Conservation (phyloP, 2,113 vertebrate species). For the Heterotilapia buettikoferi region DNA sequence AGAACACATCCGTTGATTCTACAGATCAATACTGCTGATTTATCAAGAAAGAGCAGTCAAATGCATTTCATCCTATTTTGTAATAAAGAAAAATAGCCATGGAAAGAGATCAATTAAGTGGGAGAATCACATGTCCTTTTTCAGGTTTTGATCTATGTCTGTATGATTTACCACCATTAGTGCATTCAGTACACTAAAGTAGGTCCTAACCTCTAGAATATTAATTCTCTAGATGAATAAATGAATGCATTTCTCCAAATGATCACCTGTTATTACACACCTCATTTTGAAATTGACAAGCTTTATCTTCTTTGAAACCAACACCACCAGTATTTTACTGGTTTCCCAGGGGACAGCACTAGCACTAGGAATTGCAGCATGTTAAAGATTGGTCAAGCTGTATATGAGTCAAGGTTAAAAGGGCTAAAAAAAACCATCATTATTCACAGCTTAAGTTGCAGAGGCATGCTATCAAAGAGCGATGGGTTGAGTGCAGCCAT, state of each 20-base stretch:
- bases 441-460: conserved; percentile 45
- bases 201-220: not conserved
- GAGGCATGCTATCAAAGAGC: conserved; percentile 31
- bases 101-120: not conserved
- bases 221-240: not conserved
- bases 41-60: conserved; percentile 31
- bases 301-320: not conserved
- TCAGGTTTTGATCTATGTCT: not conserved
- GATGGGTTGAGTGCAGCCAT: conserved; percentile 39
- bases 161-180: not conserved
- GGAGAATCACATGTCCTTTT: not conserved
- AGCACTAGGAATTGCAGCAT: conserved; percentile 4
- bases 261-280: not conserved
- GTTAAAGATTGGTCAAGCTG: conserved; percentile 6
- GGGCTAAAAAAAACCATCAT: conserved; percentile 10
- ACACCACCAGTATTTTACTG: not conserved
- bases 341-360: not conserved
- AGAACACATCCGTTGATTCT: not conserved
- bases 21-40: conserved; percentile 52
- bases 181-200: not conserved
- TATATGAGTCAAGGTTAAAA: conserved; percentile 30
- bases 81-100: not conserved
- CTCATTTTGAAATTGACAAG: conserved; percentile 6
- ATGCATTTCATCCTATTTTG: conserved; percentile 29
- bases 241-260: not conserved